Evolutionary conservation across 2,797 vertebrate genomes (phyloP).

Genomic region (Spea hammondii): DNA sequence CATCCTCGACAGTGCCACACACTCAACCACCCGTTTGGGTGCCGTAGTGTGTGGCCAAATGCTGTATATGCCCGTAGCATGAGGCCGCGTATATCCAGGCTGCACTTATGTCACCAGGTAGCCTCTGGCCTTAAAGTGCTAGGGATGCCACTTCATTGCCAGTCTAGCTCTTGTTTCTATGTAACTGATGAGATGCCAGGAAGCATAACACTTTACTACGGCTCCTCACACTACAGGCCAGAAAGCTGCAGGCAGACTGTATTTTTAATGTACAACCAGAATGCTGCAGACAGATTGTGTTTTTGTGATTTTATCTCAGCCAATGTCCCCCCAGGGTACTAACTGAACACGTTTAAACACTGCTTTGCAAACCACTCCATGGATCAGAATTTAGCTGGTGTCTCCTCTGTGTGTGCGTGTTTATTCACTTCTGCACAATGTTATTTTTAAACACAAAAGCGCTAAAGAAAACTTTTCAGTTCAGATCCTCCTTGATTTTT

Average conservation of each 20-base stretch:
- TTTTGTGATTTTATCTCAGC: slow-evolving; percentile 1
- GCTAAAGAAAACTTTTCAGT: neutral
- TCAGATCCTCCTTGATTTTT: no score
- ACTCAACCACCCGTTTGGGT: no score
- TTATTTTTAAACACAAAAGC: neutral
- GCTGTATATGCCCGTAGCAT: no score
- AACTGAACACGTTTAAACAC: neutral
- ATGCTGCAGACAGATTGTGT: neutral
- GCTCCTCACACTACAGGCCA: neutral
- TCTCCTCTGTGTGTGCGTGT: neutral
- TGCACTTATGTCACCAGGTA: no score
- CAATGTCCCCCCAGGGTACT: neutral
- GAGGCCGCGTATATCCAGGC: no score
- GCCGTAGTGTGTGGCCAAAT: no score
- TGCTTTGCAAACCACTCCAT: neutral
- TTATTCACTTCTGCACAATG: neutral
- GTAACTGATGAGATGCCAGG: no score
- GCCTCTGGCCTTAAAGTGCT: no score
- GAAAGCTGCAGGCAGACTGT: neutral
- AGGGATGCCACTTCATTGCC: no score
- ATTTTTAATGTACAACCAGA: neutral
- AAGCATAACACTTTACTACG: neutral
- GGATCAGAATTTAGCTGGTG: neutral
- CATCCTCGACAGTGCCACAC: no score
- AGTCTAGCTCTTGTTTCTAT: no score